Conservation (phyloP, 2,888 invertebrate species). For the Caenorhabditis zanzibari region DNA sequence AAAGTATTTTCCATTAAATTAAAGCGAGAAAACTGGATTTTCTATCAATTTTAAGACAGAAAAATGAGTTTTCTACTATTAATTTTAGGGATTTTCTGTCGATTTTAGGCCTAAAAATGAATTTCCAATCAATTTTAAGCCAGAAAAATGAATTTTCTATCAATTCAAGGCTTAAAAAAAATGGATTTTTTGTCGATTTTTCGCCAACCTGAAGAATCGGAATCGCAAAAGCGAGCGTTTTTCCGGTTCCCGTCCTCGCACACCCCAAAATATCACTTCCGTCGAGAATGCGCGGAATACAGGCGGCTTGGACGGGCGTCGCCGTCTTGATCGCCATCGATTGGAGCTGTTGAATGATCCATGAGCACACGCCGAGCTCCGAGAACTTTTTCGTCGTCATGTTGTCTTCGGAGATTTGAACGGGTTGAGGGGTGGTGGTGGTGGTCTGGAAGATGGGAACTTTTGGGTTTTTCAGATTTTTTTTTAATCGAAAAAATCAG, state of each 20-base stretch:
- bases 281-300: constrained; percentile 84
- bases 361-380: constrained; percentile 76
- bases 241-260: constrained; percentile 19
- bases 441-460: constrained; percentile 9
- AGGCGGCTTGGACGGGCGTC: constrained; percentile 81
- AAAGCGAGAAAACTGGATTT: too few relatives aligned
- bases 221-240: constrained; percentile 13
- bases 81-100: too few relatives aligned
- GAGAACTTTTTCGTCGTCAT: constrained; percentile 68
- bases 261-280: constrained; percentile 91
- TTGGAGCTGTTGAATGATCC: constrained; percentile 79
- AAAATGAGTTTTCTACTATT: too few relatives aligned
- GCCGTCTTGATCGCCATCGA: constrained; percentile 76
- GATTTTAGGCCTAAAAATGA: too few relatives aligned
- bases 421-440: constrained; percentile 5
- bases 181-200: not conserved
- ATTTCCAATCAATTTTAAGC: too few relatives aligned
- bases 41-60: too few relatives aligned
- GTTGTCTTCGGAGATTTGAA: constrained; percentile 53
- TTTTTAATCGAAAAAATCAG: too few relatives aligned
- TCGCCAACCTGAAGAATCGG: not conserved
- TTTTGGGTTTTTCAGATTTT: too few relatives aligned
- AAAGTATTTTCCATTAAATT: too few relatives aligned
- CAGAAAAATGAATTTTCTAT: too few relatives aligned
- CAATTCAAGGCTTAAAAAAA: too few relatives aligned